These are phyloP conservation scores for Porites cylindrica DNA, from an alignment of 92 coral and sea anemone genomes.

Conservation along the genomic window DNA sequence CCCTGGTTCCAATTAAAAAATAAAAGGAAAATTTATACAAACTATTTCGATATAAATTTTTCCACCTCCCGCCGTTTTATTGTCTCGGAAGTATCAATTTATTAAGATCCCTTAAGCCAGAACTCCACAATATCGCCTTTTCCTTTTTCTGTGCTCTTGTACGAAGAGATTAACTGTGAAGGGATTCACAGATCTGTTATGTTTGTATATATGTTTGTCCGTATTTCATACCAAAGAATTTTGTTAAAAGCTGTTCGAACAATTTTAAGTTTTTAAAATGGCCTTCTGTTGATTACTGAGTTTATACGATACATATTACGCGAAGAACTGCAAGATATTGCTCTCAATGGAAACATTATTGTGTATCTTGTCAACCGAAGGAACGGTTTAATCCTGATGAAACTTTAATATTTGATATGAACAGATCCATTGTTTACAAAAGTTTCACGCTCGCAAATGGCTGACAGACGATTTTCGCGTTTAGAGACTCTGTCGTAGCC, in stretches of 20 bases:
- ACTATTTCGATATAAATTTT: conserved; percentile 15
- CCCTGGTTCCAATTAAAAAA: not conserved
- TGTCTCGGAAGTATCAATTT: not conserved
- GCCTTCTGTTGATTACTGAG: too few relatives aligned
- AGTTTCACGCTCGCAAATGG: conserved; percentile 22
- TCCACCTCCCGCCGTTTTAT: conserved; percentile 19
- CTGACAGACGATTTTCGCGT: not conserved
- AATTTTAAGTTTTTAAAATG: too few relatives aligned
- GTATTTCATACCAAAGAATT: not conserved
- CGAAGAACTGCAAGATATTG: not conserved
- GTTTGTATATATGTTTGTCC: not conserved
- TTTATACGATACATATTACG: too few relatives aligned
- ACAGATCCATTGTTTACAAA: conserved; percentile 34
- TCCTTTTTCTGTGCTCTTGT: too few relatives aligned
- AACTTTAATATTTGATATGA: conserved; percentile 17
- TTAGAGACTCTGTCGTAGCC: not conserved
- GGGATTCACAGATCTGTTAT: not conserved
- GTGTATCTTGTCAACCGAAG: conserved; percentile 25
- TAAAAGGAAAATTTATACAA: not conserved
- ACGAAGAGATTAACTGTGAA: not conserved
- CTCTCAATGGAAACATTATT: not conserved
- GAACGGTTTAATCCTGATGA: conserved; percentile 33
- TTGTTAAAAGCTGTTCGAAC: not conserved
- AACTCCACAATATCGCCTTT: not conserved
- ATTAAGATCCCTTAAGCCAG: not conserved